A percentile compares a stretch with the other conserved stretches of the same genome.
Conservation (phyloP, 2,113 vertebrate genomes). For the Mohoua ochrocephala region DNA sequence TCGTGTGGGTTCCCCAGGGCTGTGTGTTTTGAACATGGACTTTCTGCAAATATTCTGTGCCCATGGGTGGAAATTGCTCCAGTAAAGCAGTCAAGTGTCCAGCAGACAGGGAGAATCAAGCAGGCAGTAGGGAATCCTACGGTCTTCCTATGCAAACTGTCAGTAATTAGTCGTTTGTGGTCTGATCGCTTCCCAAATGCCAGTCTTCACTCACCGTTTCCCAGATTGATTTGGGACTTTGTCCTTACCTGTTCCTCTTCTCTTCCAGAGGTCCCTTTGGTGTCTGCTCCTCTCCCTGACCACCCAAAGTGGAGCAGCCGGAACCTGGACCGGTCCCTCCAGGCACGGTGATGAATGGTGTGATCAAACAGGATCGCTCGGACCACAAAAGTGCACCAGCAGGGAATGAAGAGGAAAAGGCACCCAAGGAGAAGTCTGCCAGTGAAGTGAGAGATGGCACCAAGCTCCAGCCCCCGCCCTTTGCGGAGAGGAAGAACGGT, state of each 20-base stretch:
- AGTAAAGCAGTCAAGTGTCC: background rate
- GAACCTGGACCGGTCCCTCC: background rate
- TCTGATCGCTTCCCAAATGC: background rate
- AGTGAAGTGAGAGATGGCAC: constrained; percentile 38
- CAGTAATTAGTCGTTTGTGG: background rate
- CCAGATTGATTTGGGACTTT: background rate
- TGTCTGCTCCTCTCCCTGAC: background rate
- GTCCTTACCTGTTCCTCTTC: background rate
- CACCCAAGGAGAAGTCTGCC: constrained; percentile 12
- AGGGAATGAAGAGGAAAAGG: constrained; percentile 52
- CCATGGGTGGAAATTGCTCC: background rate
- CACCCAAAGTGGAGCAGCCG: constrained; percentile 49
- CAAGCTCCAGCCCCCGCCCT: constrained; percentile 44
- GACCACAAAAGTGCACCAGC: background rate
- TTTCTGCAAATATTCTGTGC: background rate
- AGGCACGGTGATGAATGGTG: constrained; percentile 71
- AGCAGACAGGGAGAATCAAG: background rate
- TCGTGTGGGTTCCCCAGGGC: background rate
- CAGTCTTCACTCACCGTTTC: background rate
- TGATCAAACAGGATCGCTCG: constrained; percentile 35
- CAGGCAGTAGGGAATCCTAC: background rate
- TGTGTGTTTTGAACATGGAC: background rate
- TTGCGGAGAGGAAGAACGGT: constrained; percentile 59
- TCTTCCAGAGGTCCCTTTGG: background rate
- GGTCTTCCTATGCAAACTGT: background rate